Base-by-base conservation (phyloP, 2,888 invertebrate species). In the Dione juno region DNA sequence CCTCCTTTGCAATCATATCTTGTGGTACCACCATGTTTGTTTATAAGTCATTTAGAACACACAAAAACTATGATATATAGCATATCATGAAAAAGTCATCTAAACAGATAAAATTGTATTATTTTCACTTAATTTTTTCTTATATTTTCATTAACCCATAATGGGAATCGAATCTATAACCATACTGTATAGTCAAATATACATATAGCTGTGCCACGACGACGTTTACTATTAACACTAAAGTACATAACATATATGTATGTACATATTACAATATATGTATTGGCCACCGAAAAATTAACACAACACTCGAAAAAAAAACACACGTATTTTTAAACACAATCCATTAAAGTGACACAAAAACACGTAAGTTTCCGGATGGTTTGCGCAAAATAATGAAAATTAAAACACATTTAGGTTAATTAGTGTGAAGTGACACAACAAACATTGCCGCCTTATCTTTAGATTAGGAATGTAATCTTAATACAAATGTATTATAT, bases 11-110 rank as follows among this genome's bases (percentile, higher is more conserved):
- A 0, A 53, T 61, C 8, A 68, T 11, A n/a, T 74, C 74, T 7
- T 69, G 53, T 6, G 70, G 71, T 54, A 71, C 57, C 48, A 77
- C 76, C 75, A 76, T 77, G 63, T 40, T 72, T 16, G 11, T 43
- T 19, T 43, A 40, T 52, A 6, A n/a, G 6, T 35, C 40, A n/a
- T 41, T 41, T 16, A 61, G 19, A 9, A 61, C 28, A 16, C 11
- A 65, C 43, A 16, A 19, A 65, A 48, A 19, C 16, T 50, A 19
- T 19, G 11, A 3, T 48, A 9, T n/a, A 45, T 9, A 10, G 10
- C 9, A 16, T n/a, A 16, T 16, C 48, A 48, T 1, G 9, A 50
- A 19, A 16, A 57, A 57, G 11, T n/a, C 16, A 57, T 40, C 6
- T 2, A 40, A 19, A 16, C 7, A 16, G 1, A n/a, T 37, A 11